Evolutionary conservation across 2,888 invertebrate genomes (phyloP).

Genomic region (Eupsilia transversa): DNA sequence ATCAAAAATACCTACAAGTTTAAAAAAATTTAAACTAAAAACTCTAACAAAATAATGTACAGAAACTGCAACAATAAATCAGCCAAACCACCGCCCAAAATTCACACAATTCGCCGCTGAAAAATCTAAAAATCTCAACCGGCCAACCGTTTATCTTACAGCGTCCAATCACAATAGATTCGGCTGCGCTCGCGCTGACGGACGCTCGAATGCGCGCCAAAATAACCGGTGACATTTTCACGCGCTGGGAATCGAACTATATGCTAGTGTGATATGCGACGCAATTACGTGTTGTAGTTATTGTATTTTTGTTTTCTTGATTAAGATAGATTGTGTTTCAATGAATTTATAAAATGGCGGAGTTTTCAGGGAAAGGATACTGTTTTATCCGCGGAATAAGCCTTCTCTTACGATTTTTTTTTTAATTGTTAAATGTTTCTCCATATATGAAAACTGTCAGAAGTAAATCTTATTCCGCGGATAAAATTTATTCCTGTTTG

Average conservation of each 20-base stretch:
- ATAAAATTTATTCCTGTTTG: no score
- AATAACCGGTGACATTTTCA: conserved; percentile 86
- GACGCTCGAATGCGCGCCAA: conserved; percentile 75
- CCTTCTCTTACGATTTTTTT: no score
- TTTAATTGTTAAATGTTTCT: no score
- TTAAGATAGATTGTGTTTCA: conserved; percentile 16
- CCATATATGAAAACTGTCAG: no score
- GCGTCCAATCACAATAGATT: conserved; percentile 64
- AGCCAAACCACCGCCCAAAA: conserved; percentile 22
- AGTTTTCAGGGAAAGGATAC: background rate
- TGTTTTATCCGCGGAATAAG: no score
- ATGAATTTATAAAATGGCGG: background rate
- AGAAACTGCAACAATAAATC: conserved; percentile 1
- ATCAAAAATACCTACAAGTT: background rate
- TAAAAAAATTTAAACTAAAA: background rate
- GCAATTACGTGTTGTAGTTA: conserved; percentile 62
- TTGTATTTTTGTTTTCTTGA: conserved; percentile 54
- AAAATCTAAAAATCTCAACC: conserved; percentile 45
- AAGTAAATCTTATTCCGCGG: no score
- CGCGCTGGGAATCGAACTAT: conserved; percentile 76
- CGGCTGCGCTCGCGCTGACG: conserved; percentile 68
- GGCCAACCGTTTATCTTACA: conserved; percentile 23
- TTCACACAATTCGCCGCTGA: conserved; percentile 34
- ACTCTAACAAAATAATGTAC: background rate
- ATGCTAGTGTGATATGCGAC: conserved; percentile 65